A percentile compares a stretch with the other conserved stretches of the same genome.
Conservation (phyloP, 2,797 vertebrate species). For the Sebastes nivosus region DNA sequence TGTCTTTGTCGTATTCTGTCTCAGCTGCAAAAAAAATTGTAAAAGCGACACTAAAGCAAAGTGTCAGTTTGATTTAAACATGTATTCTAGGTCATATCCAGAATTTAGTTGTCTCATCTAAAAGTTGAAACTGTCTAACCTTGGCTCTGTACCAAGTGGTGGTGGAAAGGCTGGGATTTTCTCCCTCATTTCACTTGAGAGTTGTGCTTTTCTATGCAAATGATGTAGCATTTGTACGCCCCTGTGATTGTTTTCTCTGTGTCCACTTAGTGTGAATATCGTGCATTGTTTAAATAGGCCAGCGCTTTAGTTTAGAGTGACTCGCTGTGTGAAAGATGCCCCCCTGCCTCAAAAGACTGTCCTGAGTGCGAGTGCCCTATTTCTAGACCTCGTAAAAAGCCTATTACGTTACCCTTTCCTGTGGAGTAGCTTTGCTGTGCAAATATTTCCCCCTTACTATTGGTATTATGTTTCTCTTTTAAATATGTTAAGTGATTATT, state of each 20-base stretch:
- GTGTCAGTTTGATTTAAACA: constrained; percentile 3
- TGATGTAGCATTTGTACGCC: constrained; percentile 42
- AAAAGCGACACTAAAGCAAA: constrained; percentile 7
- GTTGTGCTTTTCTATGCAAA: constrained; percentile 43
- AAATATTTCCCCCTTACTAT: not conserved
- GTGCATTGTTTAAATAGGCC: constrained; percentile 67
- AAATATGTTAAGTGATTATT: not conserved
- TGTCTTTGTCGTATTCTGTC: not conserved
- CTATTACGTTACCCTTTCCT: constrained; percentile 1
- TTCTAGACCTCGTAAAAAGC: constrained; percentile 31
- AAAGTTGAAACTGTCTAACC: constrained; percentile 14
- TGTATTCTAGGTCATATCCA: constrained; percentile 11
- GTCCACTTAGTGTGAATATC: constrained; percentile 59
- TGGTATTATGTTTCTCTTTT: not conserved
- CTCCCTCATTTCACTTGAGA: constrained; percentile 26
- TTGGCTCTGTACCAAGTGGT: constrained; percentile 18
- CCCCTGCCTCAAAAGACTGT: constrained; percentile 36
- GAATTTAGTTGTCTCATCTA: constrained; percentile 32
- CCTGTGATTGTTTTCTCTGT: constrained; percentile 60
- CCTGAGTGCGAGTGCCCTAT: constrained; percentile 28
- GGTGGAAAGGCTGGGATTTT: constrained; percentile 13
- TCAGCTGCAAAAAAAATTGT: not conserved
- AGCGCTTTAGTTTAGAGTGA: constrained; percentile 40
- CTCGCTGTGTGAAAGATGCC: constrained; percentile 46
- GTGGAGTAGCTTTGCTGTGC: constrained; percentile 9